A percentile compares a stretch with the other conserved stretches of the same genome.
Evolutionary conservation across 2,113 vertebrate genomes (phyloP).

Genomic region (Phoenicopterus ruber): DNA sequence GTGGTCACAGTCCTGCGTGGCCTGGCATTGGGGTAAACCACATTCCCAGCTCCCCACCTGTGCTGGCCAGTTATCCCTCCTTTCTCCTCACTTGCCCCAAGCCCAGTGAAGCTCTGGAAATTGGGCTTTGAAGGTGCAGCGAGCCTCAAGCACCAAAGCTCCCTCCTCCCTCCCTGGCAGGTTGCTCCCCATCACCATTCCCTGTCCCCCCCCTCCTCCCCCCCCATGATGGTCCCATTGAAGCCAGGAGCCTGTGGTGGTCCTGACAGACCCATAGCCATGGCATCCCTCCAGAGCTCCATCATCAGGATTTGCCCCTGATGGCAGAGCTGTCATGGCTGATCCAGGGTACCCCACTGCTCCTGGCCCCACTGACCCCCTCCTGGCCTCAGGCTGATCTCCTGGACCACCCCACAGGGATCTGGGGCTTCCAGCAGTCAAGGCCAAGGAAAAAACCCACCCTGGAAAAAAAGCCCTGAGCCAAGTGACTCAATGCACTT

Average conservation of each 20-base stretch:
- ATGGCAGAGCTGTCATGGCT: accelerated
- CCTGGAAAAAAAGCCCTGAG: neutral
- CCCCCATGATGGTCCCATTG: accelerated
- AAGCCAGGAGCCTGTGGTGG: neutral
- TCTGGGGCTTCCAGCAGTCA: accelerated
- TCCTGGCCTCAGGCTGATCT: neutral
- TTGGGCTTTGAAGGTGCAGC: neutral
- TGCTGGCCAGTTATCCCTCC: neutral
- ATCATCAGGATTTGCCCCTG: neutral
- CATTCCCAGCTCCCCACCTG: neutral
- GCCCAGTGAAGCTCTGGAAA: neutral
- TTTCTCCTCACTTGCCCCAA: neutral
- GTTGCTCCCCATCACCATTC: neutral
- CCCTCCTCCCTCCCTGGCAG: accelerated
- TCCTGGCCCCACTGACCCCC: neutral
- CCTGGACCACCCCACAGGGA: neutral
- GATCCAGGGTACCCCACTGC: accelerated
- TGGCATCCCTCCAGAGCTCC: neutral
- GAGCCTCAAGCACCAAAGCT: neutral
- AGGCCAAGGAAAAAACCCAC: neutral
- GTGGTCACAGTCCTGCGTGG: neutral
- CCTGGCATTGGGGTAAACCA: neutral
- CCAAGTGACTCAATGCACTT: neutral
- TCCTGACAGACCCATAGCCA: neutral
- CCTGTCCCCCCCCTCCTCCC: too few species aligned